phyloP scores from a whole-genome alignment of 2,113 vertebrate species.

The Elachura formosa region DNA sequence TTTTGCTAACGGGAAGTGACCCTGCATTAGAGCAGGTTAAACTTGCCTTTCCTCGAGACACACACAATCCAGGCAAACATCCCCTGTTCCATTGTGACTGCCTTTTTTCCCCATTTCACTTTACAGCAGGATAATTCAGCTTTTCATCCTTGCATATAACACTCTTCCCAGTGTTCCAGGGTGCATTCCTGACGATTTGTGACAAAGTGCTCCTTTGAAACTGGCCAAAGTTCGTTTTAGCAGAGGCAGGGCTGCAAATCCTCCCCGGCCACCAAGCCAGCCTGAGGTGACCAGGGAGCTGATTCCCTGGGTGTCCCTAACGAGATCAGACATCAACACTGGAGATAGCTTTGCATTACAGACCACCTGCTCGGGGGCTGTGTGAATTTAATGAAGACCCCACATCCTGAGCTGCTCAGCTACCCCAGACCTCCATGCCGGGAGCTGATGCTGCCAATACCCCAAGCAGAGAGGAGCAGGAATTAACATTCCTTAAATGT shows the following conservation, averaged over 20 bases:
- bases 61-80: not conserved
- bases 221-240: not conserved
- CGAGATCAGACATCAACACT: not conserved
- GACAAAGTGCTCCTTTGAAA: not conserved
- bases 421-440: not conserved
- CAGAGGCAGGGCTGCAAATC: not conserved
- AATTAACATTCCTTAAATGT: not conserved
- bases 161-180: not conserved
- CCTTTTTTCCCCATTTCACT: not conserved
- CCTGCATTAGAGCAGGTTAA: slow-evolving; percentile 45
- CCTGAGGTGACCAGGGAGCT: not conserved
- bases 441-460: not conserved
- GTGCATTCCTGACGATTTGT: not conserved
- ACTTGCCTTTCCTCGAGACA: slow-evolving; percentile 12
- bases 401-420: not conserved
- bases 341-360: not conserved
- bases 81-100: not conserved
- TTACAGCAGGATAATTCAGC: not conserved
- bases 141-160: not conserved
- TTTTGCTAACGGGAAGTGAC: slow-evolving; percentile 56
- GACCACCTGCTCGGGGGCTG: not conserved
- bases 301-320: not conserved
- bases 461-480: not conserved
- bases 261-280: not conserved
- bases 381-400: not conserved